Percentiles rank a stretch among this genome's conserved stretches.
Conservation (phyloP, 2,888 invertebrate genomes). For the Subacronicta megacephala region DNA sequence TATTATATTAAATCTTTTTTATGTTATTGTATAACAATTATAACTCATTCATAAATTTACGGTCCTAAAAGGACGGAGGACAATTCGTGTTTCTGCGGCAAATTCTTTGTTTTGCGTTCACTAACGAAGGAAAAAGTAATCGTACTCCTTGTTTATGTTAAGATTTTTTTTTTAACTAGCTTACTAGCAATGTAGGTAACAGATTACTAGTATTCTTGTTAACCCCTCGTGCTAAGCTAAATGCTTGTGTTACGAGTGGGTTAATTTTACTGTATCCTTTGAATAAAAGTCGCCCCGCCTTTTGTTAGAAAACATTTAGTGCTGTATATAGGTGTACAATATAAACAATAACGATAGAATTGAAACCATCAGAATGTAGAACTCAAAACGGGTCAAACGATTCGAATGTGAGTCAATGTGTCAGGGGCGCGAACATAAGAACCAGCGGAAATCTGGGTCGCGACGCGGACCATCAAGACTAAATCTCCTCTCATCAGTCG, state of each 20-base stretch:
- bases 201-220: too few relatives aligned
- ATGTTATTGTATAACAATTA: too few relatives aligned
- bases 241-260: too few relatives aligned
- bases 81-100: constrained; percentile 9
- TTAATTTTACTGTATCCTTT: too few relatives aligned
- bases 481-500: constrained; percentile 43
- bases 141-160: constrained; percentile 4
- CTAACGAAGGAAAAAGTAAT: too few relatives aligned
- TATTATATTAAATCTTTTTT: constrained; percentile 60
- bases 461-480: constrained; percentile 56
- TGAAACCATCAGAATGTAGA: constrained; percentile 49
- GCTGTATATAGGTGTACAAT: constrained; percentile 4
- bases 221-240: too few relatives aligned
- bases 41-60: too few relatives aligned
- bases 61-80: constrained; percentile 24
- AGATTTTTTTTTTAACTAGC: too few relatives aligned
- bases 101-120: constrained; percentile 29
- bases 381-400: constrained; percentile 61
- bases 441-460: constrained; percentile 68
- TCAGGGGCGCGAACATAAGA: constrained; percentile 71
- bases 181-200: too few relatives aligned
- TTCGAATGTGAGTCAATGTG: constrained; percentile 74
- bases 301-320: constrained; percentile 3
- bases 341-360: constrained; percentile 50
- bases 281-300: not conserved